phyloP scores from a whole-genome alignment of 2,113 vertebrate genomes.

The Cyphomyrus discorhynchus region DNA sequence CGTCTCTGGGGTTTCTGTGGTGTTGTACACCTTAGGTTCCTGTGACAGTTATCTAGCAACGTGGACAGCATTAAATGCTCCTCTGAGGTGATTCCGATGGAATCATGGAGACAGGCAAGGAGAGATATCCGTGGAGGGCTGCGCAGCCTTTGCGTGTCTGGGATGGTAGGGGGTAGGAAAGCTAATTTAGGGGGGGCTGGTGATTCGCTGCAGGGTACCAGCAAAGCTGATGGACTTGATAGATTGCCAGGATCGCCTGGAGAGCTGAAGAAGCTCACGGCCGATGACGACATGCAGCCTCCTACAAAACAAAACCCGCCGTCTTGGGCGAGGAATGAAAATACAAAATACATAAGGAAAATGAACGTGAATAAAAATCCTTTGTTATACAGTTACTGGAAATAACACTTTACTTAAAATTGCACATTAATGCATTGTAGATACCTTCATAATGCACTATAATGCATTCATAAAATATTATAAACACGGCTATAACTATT shows the following conservation, averaged over 20 bases:
- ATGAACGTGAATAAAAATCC: neutral
- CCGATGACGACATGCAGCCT: neutral
- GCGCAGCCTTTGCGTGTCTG: neutral
- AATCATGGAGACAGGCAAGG: neutral
- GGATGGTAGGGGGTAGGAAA: constrained; percentile 26
- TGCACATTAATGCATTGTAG: neutral
- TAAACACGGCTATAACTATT: neutral
- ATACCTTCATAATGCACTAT: neutral
- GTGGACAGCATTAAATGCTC: constrained; percentile 1
- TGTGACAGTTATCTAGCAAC: neutral
- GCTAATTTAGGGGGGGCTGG: constrained; percentile 42
- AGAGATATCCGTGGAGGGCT: constrained; percentile 21
- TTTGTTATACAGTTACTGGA: neutral
- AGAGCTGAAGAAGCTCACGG: neutral
- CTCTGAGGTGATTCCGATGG: neutral
- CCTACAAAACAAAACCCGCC: neutral
- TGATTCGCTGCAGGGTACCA: constrained; percentile 46
- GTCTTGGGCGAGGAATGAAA: neutral
- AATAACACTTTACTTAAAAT: neutral
- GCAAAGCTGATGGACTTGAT: constrained; percentile 53
- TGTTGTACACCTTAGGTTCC: neutral
- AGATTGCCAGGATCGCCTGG: constrained; percentile 39
- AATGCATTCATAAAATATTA: neutral
- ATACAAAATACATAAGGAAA: neutral
- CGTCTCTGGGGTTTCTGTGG: neutral